phyloP scores from a whole-genome alignment of 2,113 vertebrate genomes.

The Chitala chitala region DNA sequence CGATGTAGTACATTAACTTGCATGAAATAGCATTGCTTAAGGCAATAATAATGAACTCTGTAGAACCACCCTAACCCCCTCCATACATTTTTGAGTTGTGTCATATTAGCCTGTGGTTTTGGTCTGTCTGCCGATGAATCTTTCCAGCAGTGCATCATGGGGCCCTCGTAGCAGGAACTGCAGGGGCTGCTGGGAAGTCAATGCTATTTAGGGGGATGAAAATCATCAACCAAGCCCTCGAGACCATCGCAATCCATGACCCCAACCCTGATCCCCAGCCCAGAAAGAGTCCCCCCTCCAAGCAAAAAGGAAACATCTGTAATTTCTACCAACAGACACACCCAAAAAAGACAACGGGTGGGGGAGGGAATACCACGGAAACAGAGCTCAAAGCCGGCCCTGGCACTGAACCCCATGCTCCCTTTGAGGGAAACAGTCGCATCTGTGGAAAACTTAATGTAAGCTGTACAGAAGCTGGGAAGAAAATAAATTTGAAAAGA shows the following conservation, averaged over 20 bases:
- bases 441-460: slow-evolving; percentile 5
- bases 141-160: neutral
- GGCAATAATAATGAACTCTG: too few species aligned
- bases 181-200: slow-evolving; percentile 31
- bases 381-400: neutral
- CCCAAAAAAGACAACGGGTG: slow-evolving; percentile 7
- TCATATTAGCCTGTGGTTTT: neutral
- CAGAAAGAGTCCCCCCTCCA: slow-evolving; percentile 53
- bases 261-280: slow-evolving; percentile 8
- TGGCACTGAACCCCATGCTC: slow-evolving; percentile 6
- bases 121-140: neutral
- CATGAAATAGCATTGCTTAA: too few species aligned
- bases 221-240: neutral
- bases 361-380: neutral
- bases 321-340: slow-evolving; percentile 53
- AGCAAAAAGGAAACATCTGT: slow-evolving; percentile 65
- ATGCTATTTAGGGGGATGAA: neutral
- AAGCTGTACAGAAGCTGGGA: neutral
- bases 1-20: too few species aligned
- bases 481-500: neutral
- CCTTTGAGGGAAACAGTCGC: neutral
- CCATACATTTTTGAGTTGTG: too few species aligned
- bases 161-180: neutral
- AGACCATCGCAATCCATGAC: neutral
- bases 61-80: too few species aligned